A percentile compares a stretch with the other conserved stretches of the same genome.
phyloP scores from a whole-genome alignment of 35 echinoderm and acorn worm species.

The Ophioderma brevispina region DNA sequence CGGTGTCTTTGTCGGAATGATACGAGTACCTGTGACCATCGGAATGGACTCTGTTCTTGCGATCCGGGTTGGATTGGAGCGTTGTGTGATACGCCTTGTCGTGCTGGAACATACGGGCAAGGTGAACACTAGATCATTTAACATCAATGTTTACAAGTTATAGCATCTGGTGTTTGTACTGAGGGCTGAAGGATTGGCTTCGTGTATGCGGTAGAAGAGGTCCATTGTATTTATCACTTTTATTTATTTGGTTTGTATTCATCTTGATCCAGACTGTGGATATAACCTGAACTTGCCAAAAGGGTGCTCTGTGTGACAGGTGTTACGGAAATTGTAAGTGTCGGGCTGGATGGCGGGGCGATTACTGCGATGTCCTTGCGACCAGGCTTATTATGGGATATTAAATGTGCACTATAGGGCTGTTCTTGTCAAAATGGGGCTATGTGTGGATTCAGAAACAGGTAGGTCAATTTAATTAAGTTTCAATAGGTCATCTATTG shows the following conservation, averaged over 20 bases:
- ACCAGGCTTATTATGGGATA: conserved; percentile 19
- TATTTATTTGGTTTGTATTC: too few species aligned
- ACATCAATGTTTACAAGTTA: too few species aligned
- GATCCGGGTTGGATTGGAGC: conserved; percentile 49
- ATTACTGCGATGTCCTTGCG: conserved; percentile 17
- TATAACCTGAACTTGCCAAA: conserved; percentile 69
- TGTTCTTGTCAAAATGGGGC: conserved; percentile 49
- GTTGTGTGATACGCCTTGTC: conserved; percentile 39
- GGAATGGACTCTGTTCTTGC: conserved; percentile 42
- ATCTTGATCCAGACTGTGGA: conserved; percentile 47
- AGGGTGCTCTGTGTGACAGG: conserved; percentile 63
- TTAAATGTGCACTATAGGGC: neutral
- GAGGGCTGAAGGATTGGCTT: too few species aligned
- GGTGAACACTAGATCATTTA: too few species aligned
- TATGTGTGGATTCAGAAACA: conserved; percentile 39
- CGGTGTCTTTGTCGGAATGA: conserved; percentile 36
- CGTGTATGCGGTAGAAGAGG: too few species aligned
- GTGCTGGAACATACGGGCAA: conserved; percentile 40
- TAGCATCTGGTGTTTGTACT: too few species aligned
- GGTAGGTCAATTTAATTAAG: too few species aligned
- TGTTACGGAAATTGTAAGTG: conserved; percentile 65
- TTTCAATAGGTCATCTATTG: too few species aligned
- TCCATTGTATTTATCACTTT: too few species aligned
- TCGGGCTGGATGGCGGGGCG: conserved; percentile 61
- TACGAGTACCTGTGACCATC: conserved; percentile 15